These are phyloP conservation scores for Venustaconcha ellipsiformis DNA, from an alignment of 1,140 invertebrate species.

Conservation along the genomic window DNA sequence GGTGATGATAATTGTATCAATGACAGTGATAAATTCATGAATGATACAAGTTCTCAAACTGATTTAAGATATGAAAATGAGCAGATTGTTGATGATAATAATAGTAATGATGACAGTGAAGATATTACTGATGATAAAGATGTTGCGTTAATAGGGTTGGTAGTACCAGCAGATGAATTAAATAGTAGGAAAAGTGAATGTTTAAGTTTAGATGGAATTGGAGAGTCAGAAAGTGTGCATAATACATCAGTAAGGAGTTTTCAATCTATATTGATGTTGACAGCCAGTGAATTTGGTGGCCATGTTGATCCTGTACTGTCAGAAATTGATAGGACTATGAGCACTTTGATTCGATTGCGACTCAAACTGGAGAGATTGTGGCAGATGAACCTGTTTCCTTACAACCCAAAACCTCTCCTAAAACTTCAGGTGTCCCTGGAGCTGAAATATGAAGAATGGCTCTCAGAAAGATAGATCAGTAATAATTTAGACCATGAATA, in stretches of 20 bases:
- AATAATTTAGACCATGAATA: no score
- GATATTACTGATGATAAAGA: not conserved
- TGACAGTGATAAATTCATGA: not conserved
- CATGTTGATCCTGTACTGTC: no score
- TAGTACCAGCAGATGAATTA: not conserved
- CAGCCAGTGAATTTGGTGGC: no score
- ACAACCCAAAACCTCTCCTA: slow-evolving; percentile 89
- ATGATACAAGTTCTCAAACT: not conserved
- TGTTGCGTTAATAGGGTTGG: not conserved
- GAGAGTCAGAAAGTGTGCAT: not conserved
- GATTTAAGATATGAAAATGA: not conserved
- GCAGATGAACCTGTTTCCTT: slow-evolving; percentile 85
- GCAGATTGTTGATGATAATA: not conserved
- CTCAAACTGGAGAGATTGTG: slow-evolving; percentile 86
- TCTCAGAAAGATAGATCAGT: no score
- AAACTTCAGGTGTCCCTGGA: slow-evolving; percentile 70
- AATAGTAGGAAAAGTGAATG: not conserved
- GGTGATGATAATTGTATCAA: not conserved
- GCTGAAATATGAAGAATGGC: no score
- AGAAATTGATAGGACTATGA: slow-evolving; percentile 78
- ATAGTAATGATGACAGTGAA: not conserved
- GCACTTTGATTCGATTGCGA: slow-evolving; percentile 82
- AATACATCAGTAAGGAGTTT: not conserved
- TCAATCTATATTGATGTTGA: no score
- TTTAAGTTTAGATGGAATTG: not conserved